These are phyloP conservation scores for Serranochromis macrocephalus DNA, from an alignment of 2,113 vertebrate genomes.

Conservation along the genomic window DNA sequence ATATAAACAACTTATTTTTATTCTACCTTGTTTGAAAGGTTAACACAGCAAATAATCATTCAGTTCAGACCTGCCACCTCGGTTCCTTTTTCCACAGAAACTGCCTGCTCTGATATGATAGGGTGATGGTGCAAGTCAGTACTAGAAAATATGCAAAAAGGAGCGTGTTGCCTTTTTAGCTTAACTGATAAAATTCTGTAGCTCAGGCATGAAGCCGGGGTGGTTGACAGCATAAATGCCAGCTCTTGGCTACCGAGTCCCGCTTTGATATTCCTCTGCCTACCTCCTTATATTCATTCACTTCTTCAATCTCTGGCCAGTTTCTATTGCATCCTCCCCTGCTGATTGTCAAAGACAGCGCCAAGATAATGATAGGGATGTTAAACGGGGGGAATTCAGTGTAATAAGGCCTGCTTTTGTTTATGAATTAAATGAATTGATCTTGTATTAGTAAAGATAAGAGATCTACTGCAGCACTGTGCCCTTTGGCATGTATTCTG, in stretches of 20 bases:
- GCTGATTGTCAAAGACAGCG: not conserved
- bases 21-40: slow-evolving; percentile 17
- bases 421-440: not conserved
- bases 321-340: slow-evolving; percentile 1
- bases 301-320: slow-evolving; percentile 5
- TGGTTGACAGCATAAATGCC: slow-evolving; percentile 30
- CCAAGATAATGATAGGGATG: slow-evolving; percentile 6
- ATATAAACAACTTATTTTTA: not conserved
- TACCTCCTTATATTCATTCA: slow-evolving; percentile 21
- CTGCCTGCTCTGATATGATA: not conserved
- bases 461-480: not conserved
- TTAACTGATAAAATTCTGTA: slow-evolving; percentile 7
- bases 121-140: not conserved
- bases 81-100: not conserved
- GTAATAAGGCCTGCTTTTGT: not conserved
- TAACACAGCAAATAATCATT: slow-evolving; percentile 34
- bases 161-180: not conserved
- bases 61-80: not conserved
- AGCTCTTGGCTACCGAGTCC: slow-evolving; percentile 5
- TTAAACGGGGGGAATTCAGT: not conserved
- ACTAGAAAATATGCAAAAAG: not conserved
- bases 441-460: not conserved
- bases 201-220: slow-evolving; percentile 6
- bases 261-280: not conserved
- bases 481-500: not conserved